A percentile compares a stretch with the other conserved stretches of the same genome.
phyloP scores from a whole-genome alignment of 1,140 invertebrate genomes.

The Hirudo medicinalis region DNA sequence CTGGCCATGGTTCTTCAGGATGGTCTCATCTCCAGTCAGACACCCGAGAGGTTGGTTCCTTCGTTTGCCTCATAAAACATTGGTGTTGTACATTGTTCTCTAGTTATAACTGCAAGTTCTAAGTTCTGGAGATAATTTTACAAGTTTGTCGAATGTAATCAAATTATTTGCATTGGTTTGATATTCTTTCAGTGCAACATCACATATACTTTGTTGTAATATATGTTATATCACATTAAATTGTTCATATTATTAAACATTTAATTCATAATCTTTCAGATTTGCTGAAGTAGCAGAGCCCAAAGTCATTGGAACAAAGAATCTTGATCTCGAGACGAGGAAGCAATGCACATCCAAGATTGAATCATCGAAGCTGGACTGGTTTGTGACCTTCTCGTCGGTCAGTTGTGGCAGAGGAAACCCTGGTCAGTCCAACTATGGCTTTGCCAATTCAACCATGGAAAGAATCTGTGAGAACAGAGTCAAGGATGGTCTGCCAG shows the following conservation, averaged over 20 bases:
- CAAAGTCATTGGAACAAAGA: slow-evolving; percentile 54
- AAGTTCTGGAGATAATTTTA: no score
- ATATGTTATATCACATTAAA: no score
- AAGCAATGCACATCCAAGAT: slow-evolving; percentile 52
- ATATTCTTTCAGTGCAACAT: no score
- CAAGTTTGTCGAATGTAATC: no score
- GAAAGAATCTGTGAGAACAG: slow-evolving; percentile 79
- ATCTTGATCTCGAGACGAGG: slow-evolving; percentile 60
- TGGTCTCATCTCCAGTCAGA: slow-evolving; percentile 69
- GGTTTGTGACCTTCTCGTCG: slow-evolving; percentile 81
- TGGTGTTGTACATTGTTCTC: neutral
- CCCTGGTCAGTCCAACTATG: slow-evolving; percentile 86
- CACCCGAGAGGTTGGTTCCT: slow-evolving; percentile 47
- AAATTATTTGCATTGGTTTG: no score
- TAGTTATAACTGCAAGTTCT: no score
- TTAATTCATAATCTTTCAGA: slow-evolving; percentile 41
- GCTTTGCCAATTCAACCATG: slow-evolving; percentile 87
- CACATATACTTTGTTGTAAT: no score
- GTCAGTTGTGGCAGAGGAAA: slow-evolving; percentile 87
- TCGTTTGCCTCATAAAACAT: neutral
- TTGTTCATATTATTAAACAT: neutral
- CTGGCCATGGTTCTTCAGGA: slow-evolving; percentile 68
- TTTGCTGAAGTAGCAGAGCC: slow-evolving; percentile 55
- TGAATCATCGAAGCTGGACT: slow-evolving; percentile 49
- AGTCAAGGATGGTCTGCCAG: slow-evolving; percentile 58